These are phyloP conservation scores for Zosterops pallidus DNA, from an alignment of 2,113 vertebrate genomes.

Conservation along the genomic window DNA sequence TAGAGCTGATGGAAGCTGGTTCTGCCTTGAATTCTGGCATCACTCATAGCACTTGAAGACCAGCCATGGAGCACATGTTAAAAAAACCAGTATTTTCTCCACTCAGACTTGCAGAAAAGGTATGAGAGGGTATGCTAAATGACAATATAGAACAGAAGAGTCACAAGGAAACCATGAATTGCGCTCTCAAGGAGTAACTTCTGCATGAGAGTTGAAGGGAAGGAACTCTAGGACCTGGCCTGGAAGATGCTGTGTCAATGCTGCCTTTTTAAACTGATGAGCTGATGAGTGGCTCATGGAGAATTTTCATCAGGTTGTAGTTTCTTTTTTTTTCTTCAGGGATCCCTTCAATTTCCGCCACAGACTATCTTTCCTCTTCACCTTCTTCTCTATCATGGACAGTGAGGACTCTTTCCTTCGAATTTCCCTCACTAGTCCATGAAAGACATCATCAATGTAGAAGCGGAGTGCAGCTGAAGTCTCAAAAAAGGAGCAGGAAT, in stretches of 20 bases:
- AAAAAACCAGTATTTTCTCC: neutral
- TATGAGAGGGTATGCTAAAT: neutral
- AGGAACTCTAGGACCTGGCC: neutral
- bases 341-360: constrained; percentile 81
- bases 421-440: constrained; percentile 82
- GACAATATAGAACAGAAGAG: constrained; percentile 16
- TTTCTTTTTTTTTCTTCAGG: constrained; percentile 78
- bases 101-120: neutral
- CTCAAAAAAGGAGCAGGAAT: constrained; percentile 83
- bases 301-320: constrained; percentile 51
- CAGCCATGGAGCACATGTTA: neutral
- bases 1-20: neutral
- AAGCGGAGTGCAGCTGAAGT: constrained; percentile 81
- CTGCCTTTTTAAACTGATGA: constrained; percentile 13
- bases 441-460: constrained; percentile 83
- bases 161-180: neutral
- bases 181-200: neutral
- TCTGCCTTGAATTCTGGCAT: neutral
- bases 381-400: constrained; percentile 71
- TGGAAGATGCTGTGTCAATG: constrained; percentile 28
- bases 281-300: neutral
- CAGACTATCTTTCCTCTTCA: constrained; percentile 75
- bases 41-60: neutral
- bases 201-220: neutral
- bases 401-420: constrained; percentile 74